Evolutionary conservation across 2,797 vertebrate genomes (phyloP).

Genomic region (Danionella dracula): DNA sequence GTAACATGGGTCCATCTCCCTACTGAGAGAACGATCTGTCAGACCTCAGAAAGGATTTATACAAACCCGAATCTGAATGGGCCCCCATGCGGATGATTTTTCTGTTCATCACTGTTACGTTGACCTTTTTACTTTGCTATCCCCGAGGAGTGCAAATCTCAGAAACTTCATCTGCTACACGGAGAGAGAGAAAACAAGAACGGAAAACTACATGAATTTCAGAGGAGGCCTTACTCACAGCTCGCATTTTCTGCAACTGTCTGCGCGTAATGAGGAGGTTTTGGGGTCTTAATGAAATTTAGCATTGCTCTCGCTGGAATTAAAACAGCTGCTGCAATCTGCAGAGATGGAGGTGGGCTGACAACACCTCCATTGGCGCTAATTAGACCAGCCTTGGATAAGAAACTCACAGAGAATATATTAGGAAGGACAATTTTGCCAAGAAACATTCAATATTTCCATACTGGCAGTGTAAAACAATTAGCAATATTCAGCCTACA

Average conservation of each 20-base stretch:
- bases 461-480: conserved; percentile 35
- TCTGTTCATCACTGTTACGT: background rate
- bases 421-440: conserved; percentile 30
- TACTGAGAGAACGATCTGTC: conserved; percentile 5
- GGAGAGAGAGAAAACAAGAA: background rate
- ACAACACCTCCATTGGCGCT: conserved; percentile 51
- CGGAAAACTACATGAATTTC: background rate
- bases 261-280: conserved; percentile 37
- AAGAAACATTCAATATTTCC: conserved; percentile 30
- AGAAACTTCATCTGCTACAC: background rate
- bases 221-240: background rate
- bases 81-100: background rate
- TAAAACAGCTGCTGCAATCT: conserved; percentile 48
- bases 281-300: conserved; percentile 43
- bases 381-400: conserved; percentile 49
- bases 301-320: conserved; percentile 38
- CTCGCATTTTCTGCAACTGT: conserved; percentile 29
- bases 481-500: conserved; percentile 22
- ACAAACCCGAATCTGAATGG: background rate
- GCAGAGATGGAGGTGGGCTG: conserved; percentile 40
- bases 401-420: conserved; percentile 44
- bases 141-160: background rate
- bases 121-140: background rate
- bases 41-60: background rate
- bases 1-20: conserved; percentile 26